Evolutionary conservation across 2,797 vertebrate species (phyloP).

Genomic region (Trachurus trachurus): DNA sequence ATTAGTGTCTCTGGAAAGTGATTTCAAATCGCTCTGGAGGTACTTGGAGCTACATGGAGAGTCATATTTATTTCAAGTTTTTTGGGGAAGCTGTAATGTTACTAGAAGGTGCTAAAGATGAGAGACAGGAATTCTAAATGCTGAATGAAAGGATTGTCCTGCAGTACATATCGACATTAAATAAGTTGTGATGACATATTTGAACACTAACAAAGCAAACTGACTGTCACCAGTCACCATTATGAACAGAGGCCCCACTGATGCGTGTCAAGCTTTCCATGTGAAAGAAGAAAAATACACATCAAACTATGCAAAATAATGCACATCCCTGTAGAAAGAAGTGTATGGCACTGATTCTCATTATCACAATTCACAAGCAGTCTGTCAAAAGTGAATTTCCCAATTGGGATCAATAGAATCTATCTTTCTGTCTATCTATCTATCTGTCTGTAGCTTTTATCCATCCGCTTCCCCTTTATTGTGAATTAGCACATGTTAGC

Average conservation of each 20-base stretch:
- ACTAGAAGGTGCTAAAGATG: conserved; percentile 9
- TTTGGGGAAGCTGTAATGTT: conserved; percentile 29
- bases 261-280: conserved; percentile 62
- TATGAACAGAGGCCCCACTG: conserved; percentile 45
- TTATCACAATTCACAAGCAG: conserved; percentile 54
- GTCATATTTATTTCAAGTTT: conserved; percentile 18
- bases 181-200: conserved; percentile 54
- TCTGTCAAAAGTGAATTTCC: conserved; percentile 30
- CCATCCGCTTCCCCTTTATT: too few relatives aligned
- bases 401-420: too few relatives aligned
- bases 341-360: conserved; percentile 18
- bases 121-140: conserved; percentile 19
- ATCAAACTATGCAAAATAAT: conserved; percentile 58
- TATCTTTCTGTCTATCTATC: too few relatives aligned
- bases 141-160: conserved; percentile 26
- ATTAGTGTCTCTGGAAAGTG: conserved; percentile 11
- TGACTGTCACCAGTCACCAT: conserved; percentile 67
- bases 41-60: conserved; percentile 12
- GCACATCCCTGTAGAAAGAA: conserved; percentile 25
- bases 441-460: too few relatives aligned
- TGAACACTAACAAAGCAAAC: conserved; percentile 47
- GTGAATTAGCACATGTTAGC: too few relatives aligned
- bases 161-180: conserved; percentile 41
- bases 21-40: conserved; percentile 29
- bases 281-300: conserved; percentile 52